phyloP scores from a whole-genome alignment of 2,113 vertebrate species.

The Elephas maximus region DNA sequence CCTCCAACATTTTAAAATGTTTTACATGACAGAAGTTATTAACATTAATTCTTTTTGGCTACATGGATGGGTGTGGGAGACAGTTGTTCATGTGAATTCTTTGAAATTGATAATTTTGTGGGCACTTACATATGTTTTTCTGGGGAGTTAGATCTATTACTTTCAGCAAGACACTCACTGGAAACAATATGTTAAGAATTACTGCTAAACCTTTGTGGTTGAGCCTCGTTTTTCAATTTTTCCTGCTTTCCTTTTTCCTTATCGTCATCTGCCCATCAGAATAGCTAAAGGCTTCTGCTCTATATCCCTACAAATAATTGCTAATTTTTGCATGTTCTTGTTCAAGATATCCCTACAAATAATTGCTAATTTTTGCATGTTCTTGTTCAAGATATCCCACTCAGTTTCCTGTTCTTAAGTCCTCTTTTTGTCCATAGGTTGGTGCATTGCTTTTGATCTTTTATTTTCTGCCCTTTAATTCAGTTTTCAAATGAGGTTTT shows the following conservation, averaged over 20 bases:
- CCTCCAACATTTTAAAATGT: not conserved
- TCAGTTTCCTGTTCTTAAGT: conserved; percentile 19
- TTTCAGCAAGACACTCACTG: not conserved
- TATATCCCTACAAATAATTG: conserved; percentile 1
- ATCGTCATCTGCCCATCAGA: not conserved
- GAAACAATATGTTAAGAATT: conserved; percentile 12
- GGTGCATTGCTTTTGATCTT: not conserved
- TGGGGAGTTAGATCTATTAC: not conserved
- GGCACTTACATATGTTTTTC: not conserved
- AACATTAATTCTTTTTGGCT: not conserved
- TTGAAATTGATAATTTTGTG: not conserved
- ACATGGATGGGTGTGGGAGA: not conserved
- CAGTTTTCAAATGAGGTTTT: not conserved
- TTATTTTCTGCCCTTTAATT: not conserved
- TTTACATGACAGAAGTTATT: not conserved
- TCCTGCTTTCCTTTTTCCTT: not conserved
- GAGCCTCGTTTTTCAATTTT: not conserved
- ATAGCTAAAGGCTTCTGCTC: not conserved
- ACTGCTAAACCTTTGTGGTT: conserved; percentile 11
- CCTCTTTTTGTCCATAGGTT: not conserved
- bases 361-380: conserved; percentile 32
- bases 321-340: not conserved
- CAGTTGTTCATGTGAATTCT: not conserved
- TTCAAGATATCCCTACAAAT: not conserved
- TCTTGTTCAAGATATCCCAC: not conserved